Evolutionary conservation across 2,888 invertebrate species (phyloP), one percentile per base, ranked within the genome.

Genomic region (Polydrusus pterygomalis): DNA sequence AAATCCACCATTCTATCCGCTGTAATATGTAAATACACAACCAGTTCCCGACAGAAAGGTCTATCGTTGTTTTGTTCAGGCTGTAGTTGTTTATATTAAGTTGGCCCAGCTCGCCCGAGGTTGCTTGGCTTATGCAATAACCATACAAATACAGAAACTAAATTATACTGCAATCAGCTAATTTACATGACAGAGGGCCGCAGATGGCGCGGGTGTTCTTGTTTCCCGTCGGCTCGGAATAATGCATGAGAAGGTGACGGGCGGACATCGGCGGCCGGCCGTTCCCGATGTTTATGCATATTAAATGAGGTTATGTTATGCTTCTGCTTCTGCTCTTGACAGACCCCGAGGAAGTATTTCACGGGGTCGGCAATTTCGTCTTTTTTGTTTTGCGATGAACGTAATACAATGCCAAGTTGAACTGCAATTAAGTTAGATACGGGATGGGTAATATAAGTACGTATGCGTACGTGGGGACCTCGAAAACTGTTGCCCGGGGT

Each of bases 191-290:
- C 80, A 81, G 78, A 80, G 80, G 75, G 76, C 64, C 77, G 74
- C 80, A 80, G 80, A 80, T 81, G 82, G 80, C 78, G 80, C 70
- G 65, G 65, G 74, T 58, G 73, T 75, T 80, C 72, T 69, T 79
- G 83, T 72, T 70, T 76, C 82, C 81, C 80, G 80, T 80, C 80
- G 79, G 80, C 79, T 74, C 64, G 82, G 86, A 86, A 86, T 86
- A 85, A 86, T 86, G 86, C 86, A 86, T 86, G 86, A 86, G 86
- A 82, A 84, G 83, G 82, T 82, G 83, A 82, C 83, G 84, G 85
- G 82, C 84, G 80, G 80, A 70, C 75, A 75, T 62, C 69, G 71
- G 51, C 63, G 60, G 71, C 72, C 75, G 58, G 65, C 68, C 63
- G 67, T 30, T 30, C 74, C 34, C 78, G 67, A 67, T 78, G 76